Evolutionary conservation across 2,797 vertebrate species (phyloP).

Genomic region (Crenichthys baileyi): DNA sequence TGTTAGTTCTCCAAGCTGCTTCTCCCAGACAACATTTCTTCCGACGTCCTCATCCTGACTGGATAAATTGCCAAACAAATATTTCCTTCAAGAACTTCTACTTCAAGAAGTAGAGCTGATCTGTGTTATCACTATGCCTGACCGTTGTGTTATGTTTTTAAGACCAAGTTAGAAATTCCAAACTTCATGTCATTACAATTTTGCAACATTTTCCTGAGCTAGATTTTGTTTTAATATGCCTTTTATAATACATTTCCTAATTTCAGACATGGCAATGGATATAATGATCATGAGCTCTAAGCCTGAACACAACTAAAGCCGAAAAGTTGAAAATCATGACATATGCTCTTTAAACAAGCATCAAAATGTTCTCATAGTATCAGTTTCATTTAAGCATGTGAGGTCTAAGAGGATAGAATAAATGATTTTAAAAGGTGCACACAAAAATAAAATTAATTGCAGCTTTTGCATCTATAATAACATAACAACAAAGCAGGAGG

Average conservation of each 20-base stretch:
- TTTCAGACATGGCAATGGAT: not conserved
- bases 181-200: too few relatives aligned
- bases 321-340: not conserved
- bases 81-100: not conserved
- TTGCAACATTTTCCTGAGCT: too few relatives aligned
- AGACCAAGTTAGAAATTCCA: too few relatives aligned
- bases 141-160: not conserved
- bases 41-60: not conserved
- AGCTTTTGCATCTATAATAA: not conserved
- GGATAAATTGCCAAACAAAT: not conserved
- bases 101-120: not conserved
- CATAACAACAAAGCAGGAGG: not conserved
- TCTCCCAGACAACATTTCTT: not conserved
- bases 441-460: not conserved
- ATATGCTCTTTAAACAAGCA: not conserved
- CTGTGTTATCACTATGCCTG: not conserved
- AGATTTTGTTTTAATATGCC: too few relatives aligned
- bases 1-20: not conserved
- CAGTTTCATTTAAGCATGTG: conserved; percentile 1
- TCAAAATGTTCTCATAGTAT: conserved; percentile 1
- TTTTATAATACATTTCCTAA: not conserved
- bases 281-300: not conserved
- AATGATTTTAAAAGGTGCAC: not conserved
- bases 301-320: not conserved
- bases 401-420: not conserved